phyloP scores from a whole-genome alignment of 2,113 vertebrate genomes.

The Atherinomorus stipes region DNA sequence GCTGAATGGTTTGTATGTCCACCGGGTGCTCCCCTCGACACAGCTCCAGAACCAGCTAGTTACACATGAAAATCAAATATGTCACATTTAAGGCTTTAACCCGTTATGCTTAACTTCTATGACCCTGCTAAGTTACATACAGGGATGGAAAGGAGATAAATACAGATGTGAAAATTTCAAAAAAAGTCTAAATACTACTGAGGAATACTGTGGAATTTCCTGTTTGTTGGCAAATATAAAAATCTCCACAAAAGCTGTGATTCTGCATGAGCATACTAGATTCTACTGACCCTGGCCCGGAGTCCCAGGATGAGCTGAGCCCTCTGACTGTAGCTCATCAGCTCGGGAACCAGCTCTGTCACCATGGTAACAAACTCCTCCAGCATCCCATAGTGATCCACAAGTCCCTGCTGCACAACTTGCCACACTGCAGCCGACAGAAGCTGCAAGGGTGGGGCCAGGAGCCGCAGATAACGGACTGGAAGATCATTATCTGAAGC shows the following conservation, averaged over 20 bases:
- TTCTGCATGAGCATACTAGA: background rate
- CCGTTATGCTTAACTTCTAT: background rate
- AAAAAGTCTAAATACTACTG: background rate
- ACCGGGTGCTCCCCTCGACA: constrained; percentile 73
- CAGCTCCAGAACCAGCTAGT: constrained; percentile 79
- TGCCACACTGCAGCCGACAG: constrained; percentile 84
- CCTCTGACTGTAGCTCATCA: constrained; percentile 85
- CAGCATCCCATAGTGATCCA: constrained; percentile 82
- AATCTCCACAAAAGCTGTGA: background rate
- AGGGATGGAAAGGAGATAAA: background rate
- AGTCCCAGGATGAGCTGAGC: constrained; percentile 86
- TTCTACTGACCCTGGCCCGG: constrained; percentile 82
- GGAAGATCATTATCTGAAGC: constrained; percentile 71
- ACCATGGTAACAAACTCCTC: constrained; percentile 84
- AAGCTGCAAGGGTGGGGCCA: constrained; percentile 81
- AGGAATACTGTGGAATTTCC: background rate
- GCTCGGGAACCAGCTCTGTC: constrained; percentile 81
- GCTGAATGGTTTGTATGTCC: constrained; percentile 76
- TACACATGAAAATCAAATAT: background rate
- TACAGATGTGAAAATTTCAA: background rate
- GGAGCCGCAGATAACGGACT: constrained; percentile 70
- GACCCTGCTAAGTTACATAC: background rate
- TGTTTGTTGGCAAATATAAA: background rate
- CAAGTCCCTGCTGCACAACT: constrained; percentile 75
- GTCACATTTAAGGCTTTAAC: background rate